A percentile compares a stretch with the other conserved stretches of the same genome.
Evolutionary conservation across 2,113 vertebrate species (phyloP).

Genomic region (Paedocypris sp.): DNA sequence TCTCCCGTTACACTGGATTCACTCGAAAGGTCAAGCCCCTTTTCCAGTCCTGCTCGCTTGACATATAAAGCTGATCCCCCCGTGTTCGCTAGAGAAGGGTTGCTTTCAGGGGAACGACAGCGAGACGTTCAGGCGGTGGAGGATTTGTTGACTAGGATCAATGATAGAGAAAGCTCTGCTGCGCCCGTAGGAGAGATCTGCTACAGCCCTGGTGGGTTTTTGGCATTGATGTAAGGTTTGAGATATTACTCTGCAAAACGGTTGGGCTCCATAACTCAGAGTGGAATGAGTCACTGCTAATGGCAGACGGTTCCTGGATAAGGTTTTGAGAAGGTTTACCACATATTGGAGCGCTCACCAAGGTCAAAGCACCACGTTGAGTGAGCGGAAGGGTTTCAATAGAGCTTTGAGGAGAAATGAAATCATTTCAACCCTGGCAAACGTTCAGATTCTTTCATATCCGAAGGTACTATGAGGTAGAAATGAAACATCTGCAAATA

Average conservation of each 20-base stretch:
- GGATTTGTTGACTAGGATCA: conserved; percentile 27
- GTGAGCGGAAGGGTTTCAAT: not conserved
- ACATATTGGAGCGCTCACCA: not conserved
- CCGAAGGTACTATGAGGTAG: too few species aligned
- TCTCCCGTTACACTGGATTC: conserved; percentile 24
- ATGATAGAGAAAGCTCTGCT: conserved; percentile 19
- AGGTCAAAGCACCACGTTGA: conserved; percentile 2
- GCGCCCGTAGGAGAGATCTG: conserved; percentile 8
- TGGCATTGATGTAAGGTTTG: conserved; percentile 14
- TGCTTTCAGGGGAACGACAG: not conserved
- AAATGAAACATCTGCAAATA: too few species aligned
- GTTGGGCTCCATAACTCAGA: not conserved
- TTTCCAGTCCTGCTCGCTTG: not conserved
- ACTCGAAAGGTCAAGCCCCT: conserved; percentile 17
- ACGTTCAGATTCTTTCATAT: too few species aligned
- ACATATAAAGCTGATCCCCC: conserved; percentile 19
- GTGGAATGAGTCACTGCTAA: conserved; percentile 4
- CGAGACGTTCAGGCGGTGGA: not conserved
- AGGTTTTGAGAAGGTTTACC: conserved; percentile 8
- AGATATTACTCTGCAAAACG: not conserved
- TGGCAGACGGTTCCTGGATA: conserved; percentile 1
- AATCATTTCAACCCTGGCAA: too few species aligned
- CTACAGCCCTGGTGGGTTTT: conserved; percentile 15
- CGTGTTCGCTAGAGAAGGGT: not conserved
- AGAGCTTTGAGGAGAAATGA: too few species aligned